Evolutionary conservation across 1,140 invertebrate genomes (phyloP).

Genomic region (Zaprionus ghesquierei): DNA sequence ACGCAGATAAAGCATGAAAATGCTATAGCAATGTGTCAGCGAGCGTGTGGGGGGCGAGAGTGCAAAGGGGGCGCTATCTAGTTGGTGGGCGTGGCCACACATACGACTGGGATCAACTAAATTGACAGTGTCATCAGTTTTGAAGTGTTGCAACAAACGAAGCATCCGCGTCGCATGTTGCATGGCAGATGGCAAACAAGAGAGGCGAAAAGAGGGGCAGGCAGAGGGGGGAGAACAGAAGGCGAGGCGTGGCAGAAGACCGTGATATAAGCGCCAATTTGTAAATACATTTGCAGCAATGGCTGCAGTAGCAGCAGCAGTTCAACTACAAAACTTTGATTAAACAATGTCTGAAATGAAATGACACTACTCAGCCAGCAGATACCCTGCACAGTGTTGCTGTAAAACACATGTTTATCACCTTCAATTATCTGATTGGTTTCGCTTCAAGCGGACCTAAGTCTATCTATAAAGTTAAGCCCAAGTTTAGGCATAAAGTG

Average conservation of each 20-base stretch:
- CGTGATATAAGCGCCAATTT: constrained; percentile 20
- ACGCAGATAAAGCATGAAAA: constrained; percentile 68
- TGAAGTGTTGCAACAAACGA: constrained; percentile 49
- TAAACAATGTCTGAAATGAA: background rate
- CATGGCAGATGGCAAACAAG: background rate
- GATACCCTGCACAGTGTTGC: background rate
- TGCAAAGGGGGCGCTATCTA: background rate
- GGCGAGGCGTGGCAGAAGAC: background rate
- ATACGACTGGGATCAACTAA: constrained; percentile 36
- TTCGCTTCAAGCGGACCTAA: background rate
- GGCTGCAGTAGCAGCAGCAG: background rate
- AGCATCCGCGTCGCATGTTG: background rate
- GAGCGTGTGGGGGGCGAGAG: background rate
- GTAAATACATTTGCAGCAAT: constrained; percentile 1
- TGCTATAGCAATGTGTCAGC: constrained; percentile 61
- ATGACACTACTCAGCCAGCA: background rate
- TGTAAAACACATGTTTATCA: background rate
- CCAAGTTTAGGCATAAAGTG: background rate
- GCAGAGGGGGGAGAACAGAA: no score
- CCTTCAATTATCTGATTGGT: background rate
- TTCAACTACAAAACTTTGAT: background rate
- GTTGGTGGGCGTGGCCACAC: constrained; percentile 1
- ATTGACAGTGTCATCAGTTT: constrained; percentile 75
- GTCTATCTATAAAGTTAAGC: background rate
- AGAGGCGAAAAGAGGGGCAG: background rate